phyloP scores from a whole-genome alignment of 30 jellyfish, hydroid and myxozoan species.

The Mastigias papua region DNA sequence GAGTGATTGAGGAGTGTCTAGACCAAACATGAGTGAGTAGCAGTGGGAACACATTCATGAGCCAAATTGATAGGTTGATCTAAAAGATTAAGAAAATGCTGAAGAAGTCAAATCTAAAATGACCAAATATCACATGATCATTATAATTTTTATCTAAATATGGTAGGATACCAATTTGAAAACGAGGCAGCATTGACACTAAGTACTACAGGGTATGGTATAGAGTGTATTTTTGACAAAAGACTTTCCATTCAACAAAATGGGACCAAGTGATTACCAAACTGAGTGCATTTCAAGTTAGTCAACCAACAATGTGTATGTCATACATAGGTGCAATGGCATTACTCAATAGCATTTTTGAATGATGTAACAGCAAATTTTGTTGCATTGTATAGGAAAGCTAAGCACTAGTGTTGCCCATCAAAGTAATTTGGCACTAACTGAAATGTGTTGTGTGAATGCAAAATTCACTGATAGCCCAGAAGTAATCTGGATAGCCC shows the following conservation, averaged over 20 bases:
- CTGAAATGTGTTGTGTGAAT: too few relatives aligned
- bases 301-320: not conserved
- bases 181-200: conserved; percentile 19
- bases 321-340: too few relatives aligned
- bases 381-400: too few relatives aligned
- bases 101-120: not conserved
- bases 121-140: not conserved
- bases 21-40: too few relatives aligned
- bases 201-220: conserved; percentile 27
- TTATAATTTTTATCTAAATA: conserved; percentile 6
- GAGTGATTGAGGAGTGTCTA: too few relatives aligned
- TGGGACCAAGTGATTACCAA: conserved; percentile 8
- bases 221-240: conserved; percentile 52
- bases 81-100: not conserved
- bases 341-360: too few relatives aligned
- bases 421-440: too few relatives aligned
- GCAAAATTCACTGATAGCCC: too few relatives aligned
- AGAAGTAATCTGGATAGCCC: too few relatives aligned
- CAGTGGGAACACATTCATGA: too few relatives aligned
- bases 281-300: conserved; percentile 48
- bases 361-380: not conserved
- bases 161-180: conserved; percentile 1
- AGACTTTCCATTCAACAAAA: conserved; percentile 50
- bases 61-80: too few relatives aligned
- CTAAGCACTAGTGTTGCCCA: too few relatives aligned